Evolutionary conservation across 1,140 invertebrate species (phyloP).

Genomic region (Rhagoletis pomonella): DNA sequence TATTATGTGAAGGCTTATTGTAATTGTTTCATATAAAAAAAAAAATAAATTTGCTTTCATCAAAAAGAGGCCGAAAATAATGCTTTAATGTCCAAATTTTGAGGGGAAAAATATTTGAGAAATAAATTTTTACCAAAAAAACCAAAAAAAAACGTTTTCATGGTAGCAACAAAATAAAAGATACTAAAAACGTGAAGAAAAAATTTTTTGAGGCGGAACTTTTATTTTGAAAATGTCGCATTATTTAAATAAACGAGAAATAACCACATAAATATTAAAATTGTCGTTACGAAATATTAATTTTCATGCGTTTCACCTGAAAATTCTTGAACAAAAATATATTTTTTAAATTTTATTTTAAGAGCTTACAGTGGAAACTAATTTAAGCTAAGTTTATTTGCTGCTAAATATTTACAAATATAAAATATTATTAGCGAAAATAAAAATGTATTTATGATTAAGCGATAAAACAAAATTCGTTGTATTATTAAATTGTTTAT

Average conservation of each 20-base stretch:
- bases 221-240: neutral
- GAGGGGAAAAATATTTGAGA: too few relatives aligned
- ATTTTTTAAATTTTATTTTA: neutral
- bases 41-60: too few relatives aligned
- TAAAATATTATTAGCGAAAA: slow-evolving; percentile 40
- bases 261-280: neutral
- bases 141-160: too few relatives aligned
- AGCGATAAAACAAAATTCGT: neutral
- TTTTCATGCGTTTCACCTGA: neutral
- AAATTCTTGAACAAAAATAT: neutral
- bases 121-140: too few relatives aligned
- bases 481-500: neutral
- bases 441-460: slow-evolving; percentile 31
- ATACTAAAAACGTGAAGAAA: too few relatives aligned
- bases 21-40: too few relatives aligned
- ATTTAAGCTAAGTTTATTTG: slow-evolving; percentile 7
- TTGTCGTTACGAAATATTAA: neutral
- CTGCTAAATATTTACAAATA: slow-evolving; percentile 24
- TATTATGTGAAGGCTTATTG: too few relatives aligned
- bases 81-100: too few relatives aligned
- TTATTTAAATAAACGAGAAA: neutral
- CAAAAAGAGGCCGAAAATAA: too few relatives aligned
- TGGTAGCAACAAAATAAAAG: too few relatives aligned
- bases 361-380: neutral
- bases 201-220: too few relatives aligned